Evolutionary conservation across 2,888 invertebrate species (phyloP), one percentile per base, ranked within the genome.

Genomic region (Macrosiphum euphorbiae): DNA sequence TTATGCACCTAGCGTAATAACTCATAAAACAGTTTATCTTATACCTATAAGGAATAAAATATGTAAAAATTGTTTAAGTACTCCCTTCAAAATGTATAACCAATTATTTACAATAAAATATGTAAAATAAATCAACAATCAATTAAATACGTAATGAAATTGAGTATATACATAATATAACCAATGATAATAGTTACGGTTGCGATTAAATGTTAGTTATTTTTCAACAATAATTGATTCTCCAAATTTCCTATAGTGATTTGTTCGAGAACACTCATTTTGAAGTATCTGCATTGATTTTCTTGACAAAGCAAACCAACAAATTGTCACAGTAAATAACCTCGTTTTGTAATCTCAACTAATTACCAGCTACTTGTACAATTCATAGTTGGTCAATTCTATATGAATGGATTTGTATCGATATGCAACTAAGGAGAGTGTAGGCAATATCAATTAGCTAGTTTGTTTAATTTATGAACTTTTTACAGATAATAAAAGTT

Each of bases 311-410:
- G 16, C 35, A 26, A 84, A 84, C 44, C 28, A n/a, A 44, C 55
- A 44, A 55, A 91, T 55, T 7, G 28, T 44, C 11, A 91, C 10
- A 11, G 44, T n/a, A 91, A 91, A 91, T 44, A 91, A 55, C 20
- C 4, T 44, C n/a, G 55, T 55, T 85, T 85, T 28, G 10, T 20
- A 91, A 91, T 85, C 91, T 91, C 78, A 24, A 85, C 84, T 85
- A 91, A 55, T 44, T 85, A 55, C 16, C 55, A n/a, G n/a, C n/a
- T 85, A 55, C 7, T 67, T 7, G n/a, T 28, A 85, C 3, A 28
- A 13, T 84, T 28, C 55, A 4, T 26, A 41, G 26, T 1, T 78
- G 28, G 41, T 8, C 0, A 35, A 2, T n/a, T 55, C 55, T n/a
- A 11, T 85, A 44, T 44, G 4, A 28, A 7, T 41, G 11, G 7